Base-by-base conservation (phyloP, 2,888 invertebrate species). In the Tachina fera region DNA sequence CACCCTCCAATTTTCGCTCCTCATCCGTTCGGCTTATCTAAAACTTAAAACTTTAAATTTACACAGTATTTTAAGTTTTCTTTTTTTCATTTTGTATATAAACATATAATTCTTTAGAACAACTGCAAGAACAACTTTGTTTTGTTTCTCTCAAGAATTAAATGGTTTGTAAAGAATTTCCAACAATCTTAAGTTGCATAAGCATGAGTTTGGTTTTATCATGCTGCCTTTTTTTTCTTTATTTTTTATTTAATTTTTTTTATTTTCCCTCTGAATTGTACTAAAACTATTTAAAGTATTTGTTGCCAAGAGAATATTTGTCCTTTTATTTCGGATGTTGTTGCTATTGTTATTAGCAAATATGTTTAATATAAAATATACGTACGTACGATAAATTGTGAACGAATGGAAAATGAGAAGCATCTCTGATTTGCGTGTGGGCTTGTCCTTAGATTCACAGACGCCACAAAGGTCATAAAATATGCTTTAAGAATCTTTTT, bases 381-480 rank as follows among this genome's bases (percentile, higher is more conserved):
- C 9, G 67, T 43, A 72, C 16, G 67, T 43, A 72, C 45, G 16
- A 65, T 60, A 67, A 74, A 74, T 60, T 67, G 45, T 71, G 76
- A 77, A 82, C 39, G 19, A 63, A 49, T 49, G 39, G 39, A 58
- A 53, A 39, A 63, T 61, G 68, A 51, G 60, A 79, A 70, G 77
- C 68, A 67, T 78, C 51, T 51, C 47, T 53, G 68, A 78, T 81
- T 81, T 83, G 75, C 75, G 83, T 86, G 86, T 86, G 86, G 86
- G 86, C 83, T 79, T 76, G 60, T 76, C 83, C 63, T 76, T 79
- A 83, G 86, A 86, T 86, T 75, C 79, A 53, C 75, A 86, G 86
- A 86, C 86, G 86, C 86, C 86, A 83, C 83, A 86, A 72, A 82
- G 86, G 76, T 79, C 82, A 86, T 86, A 86, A 86, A 86, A 86